phyloP scores from a whole-genome alignment of 2,113 vertebrate genomes.

The Mobula hypostoma region DNA sequence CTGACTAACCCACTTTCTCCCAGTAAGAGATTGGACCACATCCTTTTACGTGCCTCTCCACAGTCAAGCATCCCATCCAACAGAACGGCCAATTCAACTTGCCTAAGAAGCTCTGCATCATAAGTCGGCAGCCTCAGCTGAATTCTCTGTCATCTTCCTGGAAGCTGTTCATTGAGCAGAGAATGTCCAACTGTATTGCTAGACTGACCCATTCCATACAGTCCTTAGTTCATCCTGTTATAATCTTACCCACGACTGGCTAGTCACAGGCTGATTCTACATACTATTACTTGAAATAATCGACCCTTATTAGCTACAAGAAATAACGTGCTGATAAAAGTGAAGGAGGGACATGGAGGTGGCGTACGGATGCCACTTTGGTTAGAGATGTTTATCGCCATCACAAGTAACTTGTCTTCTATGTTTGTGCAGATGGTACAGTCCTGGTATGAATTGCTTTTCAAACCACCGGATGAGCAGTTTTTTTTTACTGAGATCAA shows the following conservation, averaged over 20 bases:
- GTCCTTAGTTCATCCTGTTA: neutral
- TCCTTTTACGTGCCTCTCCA: neutral
- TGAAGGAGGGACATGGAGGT: neutral
- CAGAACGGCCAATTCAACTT: neutral
- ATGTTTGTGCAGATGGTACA: neutral
- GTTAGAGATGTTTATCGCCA: slow-evolving; percentile 43
- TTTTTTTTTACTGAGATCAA: slow-evolving; percentile 39
- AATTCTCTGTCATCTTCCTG: neutral
- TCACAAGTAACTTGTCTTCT: slow-evolving; percentile 38
- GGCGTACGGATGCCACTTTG: slow-evolving; percentile 6
- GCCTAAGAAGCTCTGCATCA: neutral
- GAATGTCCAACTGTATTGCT: neutral
- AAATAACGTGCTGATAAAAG: neutral
- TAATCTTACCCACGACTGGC: neutral
- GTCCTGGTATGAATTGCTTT: slow-evolving; percentile 29
- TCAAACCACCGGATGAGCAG: slow-evolving; percentile 20
- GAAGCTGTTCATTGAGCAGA: neutral
- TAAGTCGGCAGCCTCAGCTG: neutral
- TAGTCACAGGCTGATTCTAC: neutral
- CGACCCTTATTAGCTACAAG: neutral
- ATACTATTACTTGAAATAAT: neutral
- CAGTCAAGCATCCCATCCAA: neutral
- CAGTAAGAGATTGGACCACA: neutral
- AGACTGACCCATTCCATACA: neutral
- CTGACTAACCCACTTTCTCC: neutral